phyloP scores from a whole-genome alignment of 2,797 vertebrate species.

The Stomatorhinus walkeri region DNA sequence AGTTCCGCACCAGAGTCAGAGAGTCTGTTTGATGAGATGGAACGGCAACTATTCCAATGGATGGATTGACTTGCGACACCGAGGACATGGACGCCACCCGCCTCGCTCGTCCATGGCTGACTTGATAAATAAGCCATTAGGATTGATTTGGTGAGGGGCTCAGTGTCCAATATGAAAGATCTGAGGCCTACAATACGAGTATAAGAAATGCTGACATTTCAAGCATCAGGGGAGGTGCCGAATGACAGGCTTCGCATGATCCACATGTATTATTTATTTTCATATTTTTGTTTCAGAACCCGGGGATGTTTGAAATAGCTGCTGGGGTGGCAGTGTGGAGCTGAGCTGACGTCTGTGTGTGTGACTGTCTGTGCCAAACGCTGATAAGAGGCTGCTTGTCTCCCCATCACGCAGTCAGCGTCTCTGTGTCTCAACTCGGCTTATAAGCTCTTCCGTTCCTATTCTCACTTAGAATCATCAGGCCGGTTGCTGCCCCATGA shows the following conservation, averaged over 20 bases:
- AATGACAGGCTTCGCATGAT: background rate
- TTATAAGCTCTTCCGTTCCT: background rate
- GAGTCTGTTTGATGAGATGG: background rate
- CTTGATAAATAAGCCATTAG: conserved; percentile 22
- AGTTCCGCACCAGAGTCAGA: background rate
- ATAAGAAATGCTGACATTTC: background rate
- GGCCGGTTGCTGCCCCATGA: background rate
- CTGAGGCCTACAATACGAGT: background rate
- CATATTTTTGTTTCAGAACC: background rate
- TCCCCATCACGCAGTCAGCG: background rate
- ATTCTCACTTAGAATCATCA: background rate
- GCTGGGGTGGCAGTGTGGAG: background rate
- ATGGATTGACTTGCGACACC: background rate
- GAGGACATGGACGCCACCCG: background rate
- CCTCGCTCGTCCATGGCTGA: background rate
- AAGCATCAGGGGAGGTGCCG: background rate
- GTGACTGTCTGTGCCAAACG: background rate
- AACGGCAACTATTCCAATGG: background rate
- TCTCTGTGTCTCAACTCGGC: background rate
- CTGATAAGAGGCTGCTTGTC: background rate
- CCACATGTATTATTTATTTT: background rate
- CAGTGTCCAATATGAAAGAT: background rate
- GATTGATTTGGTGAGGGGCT: conserved; percentile 16
- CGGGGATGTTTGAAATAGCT: background rate
- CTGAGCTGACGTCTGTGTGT: background rate